A percentile compares a stretch with the other conserved stretches of the same genome.
Evolutionary conservation across 2,888 invertebrate genomes (phyloP).

Genomic region (Zonitis immaculata): DNA sequence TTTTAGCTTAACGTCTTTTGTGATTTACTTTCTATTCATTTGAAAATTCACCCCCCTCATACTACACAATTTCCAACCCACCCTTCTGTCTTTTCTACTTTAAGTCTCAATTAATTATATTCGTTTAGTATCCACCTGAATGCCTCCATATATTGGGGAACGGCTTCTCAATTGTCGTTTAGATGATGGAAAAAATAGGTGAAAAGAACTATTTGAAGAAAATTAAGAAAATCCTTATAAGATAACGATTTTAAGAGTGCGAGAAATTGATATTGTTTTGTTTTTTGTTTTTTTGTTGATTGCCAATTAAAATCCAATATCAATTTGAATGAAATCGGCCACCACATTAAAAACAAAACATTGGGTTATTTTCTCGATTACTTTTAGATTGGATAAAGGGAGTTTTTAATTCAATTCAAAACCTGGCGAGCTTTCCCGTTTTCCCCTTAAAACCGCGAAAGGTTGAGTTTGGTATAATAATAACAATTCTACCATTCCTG

Average conservation of each 20-base stretch:
- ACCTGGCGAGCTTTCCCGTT: conserved; percentile 15
- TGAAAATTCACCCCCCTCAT: conserved; percentile 17
- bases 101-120: conserved; percentile 22
- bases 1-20: conserved; percentile 27
- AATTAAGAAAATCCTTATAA: neutral
- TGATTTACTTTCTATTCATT: conserved; percentile 27
- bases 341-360: conserved; percentile 22
- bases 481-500: conserved; percentile 10
- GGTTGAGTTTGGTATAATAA: conserved; percentile 12
- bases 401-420: conserved; percentile 20
- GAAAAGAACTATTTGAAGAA: neutral
- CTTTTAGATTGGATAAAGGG: conserved; percentile 19
- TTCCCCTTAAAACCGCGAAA: conserved; percentile 5
- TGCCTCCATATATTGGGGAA: conserved; percentile 4
- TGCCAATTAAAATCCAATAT: conserved; percentile 11
- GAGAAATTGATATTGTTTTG: no score
- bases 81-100: conserved; percentile 10
- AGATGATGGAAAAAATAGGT: neutral
- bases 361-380: conserved; percentile 21
- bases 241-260: neutral
- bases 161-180: neutral
- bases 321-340: conserved; percentile 9
- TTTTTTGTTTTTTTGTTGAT: conserved; percentile 3
- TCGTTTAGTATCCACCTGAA: conserved; percentile 18
- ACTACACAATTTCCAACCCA: neutral